These are phyloP conservation scores for Trachelus troglodyta DNA, from an alignment of 2,888 invertebrate species.

Conservation along the genomic window DNA sequence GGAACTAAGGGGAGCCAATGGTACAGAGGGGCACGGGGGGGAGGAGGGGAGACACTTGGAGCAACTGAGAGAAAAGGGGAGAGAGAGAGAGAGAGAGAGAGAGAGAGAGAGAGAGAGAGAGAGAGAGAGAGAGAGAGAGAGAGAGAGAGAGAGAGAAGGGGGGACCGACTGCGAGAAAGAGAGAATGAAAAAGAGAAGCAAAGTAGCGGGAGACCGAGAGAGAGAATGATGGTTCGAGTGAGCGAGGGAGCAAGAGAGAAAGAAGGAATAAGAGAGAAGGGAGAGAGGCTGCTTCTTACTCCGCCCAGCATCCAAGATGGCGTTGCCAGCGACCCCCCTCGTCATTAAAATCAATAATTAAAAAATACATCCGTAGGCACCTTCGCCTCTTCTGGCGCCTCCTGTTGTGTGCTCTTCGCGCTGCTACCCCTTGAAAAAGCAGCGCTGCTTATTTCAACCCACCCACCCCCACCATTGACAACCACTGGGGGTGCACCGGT, in stretches of 20 bases:
- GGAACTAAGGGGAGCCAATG: slow-evolving; percentile 21
- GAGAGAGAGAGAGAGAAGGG: slow-evolving; percentile 12
- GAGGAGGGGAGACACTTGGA: slow-evolving; percentile 21
- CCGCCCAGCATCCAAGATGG: slow-evolving; percentile 67
- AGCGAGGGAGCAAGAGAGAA: slow-evolving; percentile 15
- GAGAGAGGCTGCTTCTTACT: slow-evolving; percentile 59
- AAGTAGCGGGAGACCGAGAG: slow-evolving; percentile 17
- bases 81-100: slow-evolving; percentile 12
- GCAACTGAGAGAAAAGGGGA: slow-evolving; percentile 22
- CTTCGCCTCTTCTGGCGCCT: slow-evolving; percentile 63
- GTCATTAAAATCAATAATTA: slow-evolving; percentile 67
- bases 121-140: slow-evolving; percentile 14
- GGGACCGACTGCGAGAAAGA: slow-evolving; percentile 16
- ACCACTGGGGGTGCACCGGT: slow-evolving; percentile 31
- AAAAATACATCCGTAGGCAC: slow-evolving; percentile 66
- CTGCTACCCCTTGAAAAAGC: not conserved
- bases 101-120: slow-evolving; percentile 14
- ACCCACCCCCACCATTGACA: slow-evolving; percentile 25
- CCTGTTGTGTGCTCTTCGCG: slow-evolving; percentile 43
- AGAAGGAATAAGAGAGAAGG: slow-evolving; percentile 32
- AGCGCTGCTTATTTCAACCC: not conserved
- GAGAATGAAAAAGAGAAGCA: slow-evolving; percentile 15
- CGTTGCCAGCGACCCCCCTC: slow-evolving; percentile 64
- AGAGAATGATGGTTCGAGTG: not conserved
- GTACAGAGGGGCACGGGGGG: slow-evolving; percentile 26